Base-by-base conservation (phyloP, 1,140 invertebrate genomes). In the Penaeus chinensis region DNA sequence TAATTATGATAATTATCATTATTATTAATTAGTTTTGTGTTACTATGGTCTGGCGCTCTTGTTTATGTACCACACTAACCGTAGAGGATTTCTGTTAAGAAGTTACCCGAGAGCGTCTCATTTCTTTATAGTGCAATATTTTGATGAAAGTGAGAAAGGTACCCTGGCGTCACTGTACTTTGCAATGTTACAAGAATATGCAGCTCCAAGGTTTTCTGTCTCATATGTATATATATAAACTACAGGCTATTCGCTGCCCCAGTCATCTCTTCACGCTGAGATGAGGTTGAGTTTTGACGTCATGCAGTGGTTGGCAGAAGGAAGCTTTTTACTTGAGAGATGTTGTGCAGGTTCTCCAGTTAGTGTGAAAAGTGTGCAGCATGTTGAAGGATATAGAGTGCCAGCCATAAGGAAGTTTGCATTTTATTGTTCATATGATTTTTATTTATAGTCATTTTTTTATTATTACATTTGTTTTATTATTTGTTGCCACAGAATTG, bases 81-180 rank as follows among this genome's bases (percentile, higher is more conserved):
- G 42, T 42, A 82, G 61, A 65, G 65, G 54, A 61, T 74, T 74
- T 54, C 54, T 54, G 20, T 74, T 84, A 10, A 84, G 60, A 37
- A 87, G 54, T 62, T 81, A 69, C 82, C 61, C 69, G 63, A 47
- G 69, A 82, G 80, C 71, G 81, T 82, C 79, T 76, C 74, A 65
- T 65, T 77, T 85, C 60, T 83, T 71, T 87, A 63, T 87, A 76
- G 85, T 87, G 85, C 85, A 87, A 87, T 87, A 87, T 87, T 87
- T 87, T 87, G 61, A 82, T 87, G 74, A 63, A 42, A 62, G 54
- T 32, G 61, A 27, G 37, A 83, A 24, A 27, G 65, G 76, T 84
- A 60, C 71, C 79, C 85, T 82, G 24, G 24, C 54, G 42, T 87
- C 47, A 76, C 60, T 81, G 85, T 87, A 62, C 66, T 87, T 63